Evolutionary conservation across 2,888 invertebrate species (phyloP).

Genomic region (Rotaria sp.): DNA sequence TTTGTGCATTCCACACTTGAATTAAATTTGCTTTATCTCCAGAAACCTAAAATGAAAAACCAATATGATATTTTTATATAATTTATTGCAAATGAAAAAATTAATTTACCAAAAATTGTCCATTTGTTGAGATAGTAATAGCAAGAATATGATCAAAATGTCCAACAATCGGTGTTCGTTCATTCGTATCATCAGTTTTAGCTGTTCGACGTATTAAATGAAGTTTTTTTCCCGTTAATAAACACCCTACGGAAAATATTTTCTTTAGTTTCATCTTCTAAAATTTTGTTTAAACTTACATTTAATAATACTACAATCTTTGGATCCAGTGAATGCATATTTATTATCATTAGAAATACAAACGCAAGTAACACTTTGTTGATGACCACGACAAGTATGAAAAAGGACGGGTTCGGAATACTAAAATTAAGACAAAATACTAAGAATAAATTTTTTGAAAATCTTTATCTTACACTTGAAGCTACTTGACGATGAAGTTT

Average conservation of each 20-base stretch:
- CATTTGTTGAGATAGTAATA: conserved; percentile 70
- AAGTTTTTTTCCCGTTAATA: conserved; percentile 49
- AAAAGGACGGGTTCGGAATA: conserved; percentile 45
- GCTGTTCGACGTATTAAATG: conserved; percentile 41
- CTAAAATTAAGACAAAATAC: conserved; percentile 41
- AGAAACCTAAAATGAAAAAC: conserved; percentile 59
- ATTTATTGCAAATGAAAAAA: conserved; percentile 31
- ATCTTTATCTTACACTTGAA: background rate
- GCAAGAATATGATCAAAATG: conserved; percentile 60
- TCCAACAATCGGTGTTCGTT: conserved; percentile 43
- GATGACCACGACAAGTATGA: conserved; percentile 63
- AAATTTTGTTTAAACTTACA: conserved; percentile 59
- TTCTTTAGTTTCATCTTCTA: background rate
- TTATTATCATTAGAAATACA: conserved; percentile 69
- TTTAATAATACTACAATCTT: conserved; percentile 78
- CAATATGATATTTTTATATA: conserved; percentile 14
- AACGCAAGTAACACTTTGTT: conserved; percentile 70
- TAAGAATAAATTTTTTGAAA: background rate
- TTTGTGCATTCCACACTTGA: conserved; percentile 74
- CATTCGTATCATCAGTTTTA: conserved; percentile 42
- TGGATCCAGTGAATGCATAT: conserved; percentile 73
- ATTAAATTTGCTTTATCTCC: conserved; percentile 68
- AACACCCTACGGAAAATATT: conserved; percentile 48
- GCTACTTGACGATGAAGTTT: conserved; percentile 58
- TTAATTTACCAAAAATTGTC: conserved; percentile 67